Percentiles rank a stretch among this genome's conserved stretches.
These are phyloP conservation scores for Luperina testacea DNA, from an alignment of 2,888 invertebrate genomes.

Conservation along the genomic window DNA sequence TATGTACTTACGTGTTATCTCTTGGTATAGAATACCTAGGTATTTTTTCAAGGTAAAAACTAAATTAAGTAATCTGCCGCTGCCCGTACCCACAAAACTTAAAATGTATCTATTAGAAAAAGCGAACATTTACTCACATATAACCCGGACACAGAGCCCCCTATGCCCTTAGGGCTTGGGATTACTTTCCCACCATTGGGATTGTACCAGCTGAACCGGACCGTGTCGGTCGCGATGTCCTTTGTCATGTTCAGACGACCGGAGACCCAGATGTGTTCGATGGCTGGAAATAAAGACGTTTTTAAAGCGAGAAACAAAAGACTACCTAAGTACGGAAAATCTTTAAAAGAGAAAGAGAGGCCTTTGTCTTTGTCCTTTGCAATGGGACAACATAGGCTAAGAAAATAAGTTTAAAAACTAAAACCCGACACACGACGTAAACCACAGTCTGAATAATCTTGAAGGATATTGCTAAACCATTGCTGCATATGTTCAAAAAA, in stretches of 20 bases:
- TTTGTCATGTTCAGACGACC: conserved; percentile 83
- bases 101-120: neutral
- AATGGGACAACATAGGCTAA: too few species aligned
- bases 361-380: too few species aligned
- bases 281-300: conserved; percentile 71
- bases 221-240: conserved; percentile 71
- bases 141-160: conserved; percentile 58
- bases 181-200: conserved; percentile 77
- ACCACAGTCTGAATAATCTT: too few species aligned
- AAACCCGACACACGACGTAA: too few species aligned
- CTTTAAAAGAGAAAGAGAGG: too few species aligned
- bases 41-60: neutral
- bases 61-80: neutral
- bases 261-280: conserved; percentile 85
- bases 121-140: conserved; percentile 68
- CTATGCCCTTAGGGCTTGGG: conserved; percentile 72
- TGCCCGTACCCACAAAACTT: neutral
- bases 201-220: conserved; percentile 80
- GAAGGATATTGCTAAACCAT: too few species aligned
- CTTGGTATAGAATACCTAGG: neutral
- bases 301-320: neutral
- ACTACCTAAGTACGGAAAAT: too few species aligned
- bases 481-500: too few species aligned
- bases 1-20: neutral
- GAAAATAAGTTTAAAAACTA: too few species aligned